Evolutionary conservation across 2,888 invertebrate species (phyloP).

Genomic region (Spilosoma lubricipeda): DNA sequence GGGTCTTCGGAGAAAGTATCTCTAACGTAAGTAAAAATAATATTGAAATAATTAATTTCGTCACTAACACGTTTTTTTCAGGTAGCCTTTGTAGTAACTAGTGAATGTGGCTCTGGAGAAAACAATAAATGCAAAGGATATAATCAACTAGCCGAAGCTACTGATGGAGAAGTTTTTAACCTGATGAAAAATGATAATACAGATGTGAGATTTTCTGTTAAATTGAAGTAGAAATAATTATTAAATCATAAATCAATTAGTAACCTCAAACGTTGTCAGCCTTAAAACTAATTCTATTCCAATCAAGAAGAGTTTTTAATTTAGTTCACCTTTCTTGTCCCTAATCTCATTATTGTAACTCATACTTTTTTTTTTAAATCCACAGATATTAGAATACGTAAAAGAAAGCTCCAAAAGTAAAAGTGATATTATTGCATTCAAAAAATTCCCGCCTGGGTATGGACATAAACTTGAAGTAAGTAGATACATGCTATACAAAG

Average conservation of each 20-base stretch:
- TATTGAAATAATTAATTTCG: background rate
- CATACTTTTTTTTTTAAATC: conserved; percentile 11
- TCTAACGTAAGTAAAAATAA: background rate
- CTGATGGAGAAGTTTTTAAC: conserved; percentile 66
- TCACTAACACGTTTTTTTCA: conserved; percentile 27
- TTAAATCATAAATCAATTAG: background rate
- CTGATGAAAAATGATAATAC: conserved; percentile 56
- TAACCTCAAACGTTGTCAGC: background rate
- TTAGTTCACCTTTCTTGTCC: background rate
- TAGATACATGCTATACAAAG: background rate
- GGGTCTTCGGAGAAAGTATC: background rate
- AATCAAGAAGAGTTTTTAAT: background rate
- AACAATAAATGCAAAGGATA: conserved; percentile 56
- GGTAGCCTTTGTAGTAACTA: conserved; percentile 69
- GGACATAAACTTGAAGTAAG: conserved; percentile 32
- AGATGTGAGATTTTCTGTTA: conserved; percentile 51
- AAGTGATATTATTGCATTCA: conserved; percentile 37
- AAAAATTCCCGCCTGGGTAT: conserved; percentile 44
- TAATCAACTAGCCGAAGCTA: conserved; percentile 58
- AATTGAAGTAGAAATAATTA: background rate
- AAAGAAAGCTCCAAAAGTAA: conserved; percentile 52
- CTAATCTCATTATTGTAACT: too few species aligned
- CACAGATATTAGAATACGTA: conserved; percentile 61
- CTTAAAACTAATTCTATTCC: background rate
- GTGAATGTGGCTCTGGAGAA: conserved; percentile 40